Conservation (phyloP, 2,888 invertebrate genomes). For the Leptinotarsa peninsularis region DNA sequence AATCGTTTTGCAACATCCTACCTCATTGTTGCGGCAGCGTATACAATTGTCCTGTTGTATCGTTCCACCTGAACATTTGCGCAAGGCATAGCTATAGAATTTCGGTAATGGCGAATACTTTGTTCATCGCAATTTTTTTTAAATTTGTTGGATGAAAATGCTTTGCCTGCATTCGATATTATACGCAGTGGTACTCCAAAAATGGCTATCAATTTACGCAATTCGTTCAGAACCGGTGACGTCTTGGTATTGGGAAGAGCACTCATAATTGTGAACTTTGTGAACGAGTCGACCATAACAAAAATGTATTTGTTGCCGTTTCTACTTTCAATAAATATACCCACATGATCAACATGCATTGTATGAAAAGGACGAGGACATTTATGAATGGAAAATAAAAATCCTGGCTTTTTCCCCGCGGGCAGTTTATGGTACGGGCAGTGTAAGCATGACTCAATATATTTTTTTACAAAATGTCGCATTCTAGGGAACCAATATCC, state of each 20-base stretch:
- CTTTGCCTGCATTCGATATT: neutral
- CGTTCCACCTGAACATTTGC: slow-evolving; percentile 45
- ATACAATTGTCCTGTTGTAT: slow-evolving; percentile 21
- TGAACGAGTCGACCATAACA: slow-evolving; percentile 31
- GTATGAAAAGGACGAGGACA: slow-evolving; percentile 42
- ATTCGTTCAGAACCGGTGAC: neutral
- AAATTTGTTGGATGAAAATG: slow-evolving; percentile 26
- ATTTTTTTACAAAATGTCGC: slow-evolving; percentile 35
- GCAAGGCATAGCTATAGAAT: slow-evolving; percentile 38
- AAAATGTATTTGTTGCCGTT: slow-evolving; percentile 32
- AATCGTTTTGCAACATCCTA: neutral
- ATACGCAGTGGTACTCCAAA: slow-evolving; percentile 15
- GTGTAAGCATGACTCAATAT: slow-evolving; percentile 27
- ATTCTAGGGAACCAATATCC: slow-evolving; percentile 2
- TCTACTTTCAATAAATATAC: slow-evolving; percentile 34
- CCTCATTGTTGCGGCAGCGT: neutral
- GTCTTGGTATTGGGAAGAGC: slow-evolving; percentile 15
- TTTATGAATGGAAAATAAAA: slow-evolving; percentile 37
- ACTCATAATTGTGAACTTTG: slow-evolving; percentile 33
- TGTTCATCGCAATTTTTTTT: slow-evolving; percentile 27
- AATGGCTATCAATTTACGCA: neutral
- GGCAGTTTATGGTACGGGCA: slow-evolving; percentile 26
- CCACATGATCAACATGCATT: slow-evolving; percentile 38
- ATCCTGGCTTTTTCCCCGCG: slow-evolving; percentile 31
- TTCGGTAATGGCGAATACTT: slow-evolving; percentile 29